A percentile compares a stretch with the other conserved stretches of the same genome.
phyloP scores from a whole-genome alignment of 2,888 invertebrate genomes.

The Barypeithes pellucidus region DNA sequence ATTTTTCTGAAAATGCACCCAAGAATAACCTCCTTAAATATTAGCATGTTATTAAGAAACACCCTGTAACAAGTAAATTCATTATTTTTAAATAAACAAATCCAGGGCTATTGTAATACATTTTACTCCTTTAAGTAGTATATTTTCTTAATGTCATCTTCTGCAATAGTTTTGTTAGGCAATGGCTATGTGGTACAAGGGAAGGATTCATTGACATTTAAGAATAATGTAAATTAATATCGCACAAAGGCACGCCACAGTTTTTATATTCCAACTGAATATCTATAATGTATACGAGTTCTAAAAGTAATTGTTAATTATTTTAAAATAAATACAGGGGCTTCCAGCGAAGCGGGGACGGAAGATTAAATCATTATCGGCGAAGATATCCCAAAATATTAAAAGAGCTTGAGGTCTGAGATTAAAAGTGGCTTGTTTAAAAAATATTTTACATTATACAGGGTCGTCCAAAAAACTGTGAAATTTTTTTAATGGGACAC shows the following conservation, averaged over 20 bases:
- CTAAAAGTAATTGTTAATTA: too few species aligned
- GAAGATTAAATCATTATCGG: too few species aligned
- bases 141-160: slow-evolving; percentile 22
- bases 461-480: too few species aligned
- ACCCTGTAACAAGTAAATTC: background rate
- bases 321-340: too few species aligned
- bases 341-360: too few species aligned
- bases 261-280: background rate
- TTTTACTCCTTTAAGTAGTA: background rate
- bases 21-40: background rate
- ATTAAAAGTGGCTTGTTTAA: too few species aligned
- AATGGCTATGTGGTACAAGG: slow-evolving; percentile 5
- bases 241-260: background rate
- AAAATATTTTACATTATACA: too few species aligned
- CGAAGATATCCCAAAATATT: too few species aligned
- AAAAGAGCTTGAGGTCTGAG: too few species aligned
- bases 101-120: slow-evolving; percentile 6
- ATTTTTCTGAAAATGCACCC: too few species aligned
- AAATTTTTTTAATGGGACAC: too few species aligned
- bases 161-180: slow-evolving; percentile 13
- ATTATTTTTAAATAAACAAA: slow-evolving; percentile 4
- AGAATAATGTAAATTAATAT: background rate
- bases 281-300: too few species aligned
- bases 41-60: background rate
- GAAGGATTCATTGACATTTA: slow-evolving; percentile 15